Conservation (phyloP, 2,113 vertebrate genomes). For the Atractosteus spatula region DNA sequence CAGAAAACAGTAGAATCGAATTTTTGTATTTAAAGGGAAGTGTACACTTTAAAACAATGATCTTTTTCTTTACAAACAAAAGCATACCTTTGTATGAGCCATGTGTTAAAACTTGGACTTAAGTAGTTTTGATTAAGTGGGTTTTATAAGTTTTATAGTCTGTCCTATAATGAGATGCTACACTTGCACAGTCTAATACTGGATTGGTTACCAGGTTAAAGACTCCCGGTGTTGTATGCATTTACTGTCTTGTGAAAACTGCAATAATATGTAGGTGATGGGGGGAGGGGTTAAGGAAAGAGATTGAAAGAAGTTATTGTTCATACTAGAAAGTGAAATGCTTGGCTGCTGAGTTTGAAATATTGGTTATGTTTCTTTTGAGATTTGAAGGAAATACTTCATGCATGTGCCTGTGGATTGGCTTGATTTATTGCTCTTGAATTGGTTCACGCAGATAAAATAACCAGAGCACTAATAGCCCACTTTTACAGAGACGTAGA, state of each 20-base stretch:
- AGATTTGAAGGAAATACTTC: slow-evolving; percentile 28
- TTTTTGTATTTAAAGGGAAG: too few species aligned
- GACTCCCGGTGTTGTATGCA: not conserved
- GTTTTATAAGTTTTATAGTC: too few species aligned
- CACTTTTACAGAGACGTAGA: slow-evolving; percentile 49
- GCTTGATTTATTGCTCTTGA: slow-evolving; percentile 55
- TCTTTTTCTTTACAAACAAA: too few species aligned
- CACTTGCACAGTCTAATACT: too few species aligned
- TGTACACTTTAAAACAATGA: too few species aligned
- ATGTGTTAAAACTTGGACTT: too few species aligned
- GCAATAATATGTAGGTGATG: not conserved
- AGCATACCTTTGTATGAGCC: too few species aligned
- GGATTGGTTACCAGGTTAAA: not conserved
- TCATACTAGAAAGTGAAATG: not conserved
- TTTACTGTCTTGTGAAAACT: slow-evolving; percentile 2
- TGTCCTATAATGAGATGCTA: too few species aligned
- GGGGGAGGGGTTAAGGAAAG: slow-evolving; percentile 3
- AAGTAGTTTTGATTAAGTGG: too few species aligned
- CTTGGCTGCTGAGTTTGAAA: slow-evolving; percentile 19
- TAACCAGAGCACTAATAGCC: slow-evolving; percentile 57
- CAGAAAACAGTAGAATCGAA: too few species aligned
- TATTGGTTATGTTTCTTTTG: slow-evolving; percentile 36
- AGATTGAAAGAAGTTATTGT: slow-evolving; percentile 3
- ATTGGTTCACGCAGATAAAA: slow-evolving; percentile 59
- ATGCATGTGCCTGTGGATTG: slow-evolving; percentile 18